These are phyloP conservation scores for Serinus canaria DNA, from an alignment of 2,113 vertebrate genomes.

Conservation along the genomic window DNA sequence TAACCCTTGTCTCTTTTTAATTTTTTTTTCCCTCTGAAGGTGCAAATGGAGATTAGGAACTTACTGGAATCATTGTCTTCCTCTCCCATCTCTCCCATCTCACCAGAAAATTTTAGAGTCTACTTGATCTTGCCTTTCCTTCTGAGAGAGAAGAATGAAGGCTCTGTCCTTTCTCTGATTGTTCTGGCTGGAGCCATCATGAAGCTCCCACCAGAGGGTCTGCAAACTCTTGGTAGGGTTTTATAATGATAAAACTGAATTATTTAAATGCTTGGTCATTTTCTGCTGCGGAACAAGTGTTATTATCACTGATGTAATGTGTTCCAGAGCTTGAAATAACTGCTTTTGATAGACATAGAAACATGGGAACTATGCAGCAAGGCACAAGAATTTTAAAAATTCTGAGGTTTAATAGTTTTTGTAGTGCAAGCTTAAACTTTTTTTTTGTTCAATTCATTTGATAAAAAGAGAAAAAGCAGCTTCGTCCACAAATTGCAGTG, in stretches of 20 bases:
- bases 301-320: background rate
- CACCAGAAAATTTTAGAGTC: constrained; percentile 60
- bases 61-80: constrained; percentile 9
- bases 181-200: constrained; percentile 3
- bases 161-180: fast-evolving
- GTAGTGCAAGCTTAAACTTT: background rate
- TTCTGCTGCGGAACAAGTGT: background rate
- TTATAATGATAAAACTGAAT: background rate
- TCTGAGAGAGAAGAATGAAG: background rate
- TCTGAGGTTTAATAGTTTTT: background rate
- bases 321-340: background rate
- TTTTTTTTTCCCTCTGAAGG: background rate
- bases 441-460: background rate
- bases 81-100: background rate
- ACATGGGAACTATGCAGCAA: background rate
- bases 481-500: background rate
- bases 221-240: constrained; percentile 53
- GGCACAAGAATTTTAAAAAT: background rate
- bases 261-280: background rate
- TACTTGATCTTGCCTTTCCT: constrained; percentile 66
- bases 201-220: background rate
- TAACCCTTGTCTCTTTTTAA: background rate
- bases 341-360: background rate
- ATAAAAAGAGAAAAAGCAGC: background rate
- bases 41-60: background rate